These are phyloP conservation scores for Strigops habroptila DNA, from an alignment of 2,113 vertebrate species.

Conservation along the genomic window DNA sequence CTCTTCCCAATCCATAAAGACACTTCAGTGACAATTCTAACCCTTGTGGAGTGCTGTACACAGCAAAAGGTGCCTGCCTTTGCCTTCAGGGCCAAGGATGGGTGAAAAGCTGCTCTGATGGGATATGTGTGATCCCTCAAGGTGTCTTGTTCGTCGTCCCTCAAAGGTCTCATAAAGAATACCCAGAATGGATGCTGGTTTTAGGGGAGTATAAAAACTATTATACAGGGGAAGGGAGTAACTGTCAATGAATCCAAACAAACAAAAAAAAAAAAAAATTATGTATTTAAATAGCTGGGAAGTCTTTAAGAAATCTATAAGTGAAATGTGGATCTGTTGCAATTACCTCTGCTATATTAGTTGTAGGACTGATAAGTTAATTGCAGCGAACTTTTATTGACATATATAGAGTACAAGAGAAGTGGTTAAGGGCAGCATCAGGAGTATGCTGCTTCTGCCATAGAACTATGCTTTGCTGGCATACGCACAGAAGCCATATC, in stretches of 20 bases:
- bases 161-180: background rate
- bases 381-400: background rate
- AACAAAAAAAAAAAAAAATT: background rate
- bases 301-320: background rate
- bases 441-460: background rate
- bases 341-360: background rate
- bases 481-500: constrained; percentile 17
- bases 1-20: background rate
- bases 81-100: background rate
- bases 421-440: background rate
- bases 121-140: background rate
- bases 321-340: background rate
- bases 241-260: background rate
- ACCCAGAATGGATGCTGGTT: background rate
- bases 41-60: background rate
- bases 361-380: background rate
- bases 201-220: background rate
- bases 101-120: background rate
- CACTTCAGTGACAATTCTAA: background rate
- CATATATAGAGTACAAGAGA: background rate
- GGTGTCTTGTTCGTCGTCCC: background rate
- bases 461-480: constrained; percentile 2
- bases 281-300: background rate
- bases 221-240: background rate
- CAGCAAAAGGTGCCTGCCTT: background rate